These are phyloP conservation scores for Perca fluviatilis DNA, from an alignment of 2,113 vertebrate species.

Conservation along the genomic window DNA sequence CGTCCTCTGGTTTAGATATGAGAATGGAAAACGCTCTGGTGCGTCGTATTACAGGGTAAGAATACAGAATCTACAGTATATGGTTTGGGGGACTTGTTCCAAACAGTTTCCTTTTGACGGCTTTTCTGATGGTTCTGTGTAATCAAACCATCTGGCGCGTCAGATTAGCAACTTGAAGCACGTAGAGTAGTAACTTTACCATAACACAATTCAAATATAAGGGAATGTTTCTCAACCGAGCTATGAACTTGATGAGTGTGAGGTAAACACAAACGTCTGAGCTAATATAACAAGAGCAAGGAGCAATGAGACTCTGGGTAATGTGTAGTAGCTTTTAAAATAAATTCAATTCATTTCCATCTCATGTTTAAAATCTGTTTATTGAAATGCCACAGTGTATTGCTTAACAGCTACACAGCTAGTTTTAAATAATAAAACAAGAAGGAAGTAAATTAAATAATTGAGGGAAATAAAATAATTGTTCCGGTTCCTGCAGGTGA, in stretches of 20 bases:
- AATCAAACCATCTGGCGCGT: no score
- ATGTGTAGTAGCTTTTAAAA: not conserved
- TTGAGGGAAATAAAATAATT: not conserved
- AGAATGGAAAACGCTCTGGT: no score
- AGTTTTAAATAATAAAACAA: not conserved
- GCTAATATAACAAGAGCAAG: not conserved
- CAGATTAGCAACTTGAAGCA: no score
- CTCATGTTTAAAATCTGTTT: not conserved
- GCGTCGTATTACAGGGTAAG: no score
- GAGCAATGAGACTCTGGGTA: not conserved
- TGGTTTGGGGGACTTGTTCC: no score
- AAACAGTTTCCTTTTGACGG: no score
- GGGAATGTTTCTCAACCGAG: not conserved
- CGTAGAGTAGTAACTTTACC: no score
- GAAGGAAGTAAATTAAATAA: not conserved
- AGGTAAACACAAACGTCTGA: not conserved
- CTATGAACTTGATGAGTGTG: not conserved
- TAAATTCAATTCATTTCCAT: not conserved
- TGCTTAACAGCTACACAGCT: not conserved
- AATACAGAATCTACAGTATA: no score
- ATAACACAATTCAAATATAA: no score
- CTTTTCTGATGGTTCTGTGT: no score
- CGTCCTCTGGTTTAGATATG: no score
- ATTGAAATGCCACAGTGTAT: not conserved
- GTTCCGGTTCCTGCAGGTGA: slow-evolving; percentile 69